These are phyloP conservation scores for Aphelocoma californica DNA, from an alignment of 2,797 vertebrate species.

Conservation along the genomic window DNA sequence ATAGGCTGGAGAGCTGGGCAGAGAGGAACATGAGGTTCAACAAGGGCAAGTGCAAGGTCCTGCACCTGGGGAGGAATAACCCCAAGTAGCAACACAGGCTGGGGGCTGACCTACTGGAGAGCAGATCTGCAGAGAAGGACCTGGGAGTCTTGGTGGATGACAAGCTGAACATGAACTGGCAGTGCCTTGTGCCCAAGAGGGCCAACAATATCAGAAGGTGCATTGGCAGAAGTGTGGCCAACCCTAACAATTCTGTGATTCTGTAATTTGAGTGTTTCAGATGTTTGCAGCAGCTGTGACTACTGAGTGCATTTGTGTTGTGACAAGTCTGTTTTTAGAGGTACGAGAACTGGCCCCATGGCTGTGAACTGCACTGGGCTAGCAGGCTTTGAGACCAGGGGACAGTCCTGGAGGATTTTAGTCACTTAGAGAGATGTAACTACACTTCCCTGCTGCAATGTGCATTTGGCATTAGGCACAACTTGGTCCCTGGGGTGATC, in stretches of 20 bases:
- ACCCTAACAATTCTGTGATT: neutral
- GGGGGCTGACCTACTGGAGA: neutral
- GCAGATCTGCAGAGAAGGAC: neutral
- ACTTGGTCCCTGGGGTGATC: neutral
- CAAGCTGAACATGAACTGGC: neutral
- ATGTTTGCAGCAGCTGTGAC: neutral
- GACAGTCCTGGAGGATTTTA: neutral
- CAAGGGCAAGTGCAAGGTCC: neutral
- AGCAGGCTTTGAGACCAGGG: neutral
- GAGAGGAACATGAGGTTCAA: neutral
- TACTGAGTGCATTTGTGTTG: accelerated
- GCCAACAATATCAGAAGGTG: accelerated
- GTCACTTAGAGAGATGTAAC: neutral
- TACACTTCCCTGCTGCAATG: neutral
- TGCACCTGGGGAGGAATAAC: neutral
- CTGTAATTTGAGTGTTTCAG: neutral
- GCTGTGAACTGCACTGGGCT: neutral
- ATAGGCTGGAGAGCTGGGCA: neutral
- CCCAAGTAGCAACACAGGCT: neutral
- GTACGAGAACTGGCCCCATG: accelerated
- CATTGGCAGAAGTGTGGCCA: no score
- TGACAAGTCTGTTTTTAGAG: neutral
- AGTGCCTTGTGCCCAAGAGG: neutral
- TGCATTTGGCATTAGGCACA: neutral
- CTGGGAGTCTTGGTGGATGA: neutral